These are phyloP conservation scores for Aphidius gifuensis DNA, from an alignment of 1,140 invertebrate species.

Conservation along the genomic window DNA sequence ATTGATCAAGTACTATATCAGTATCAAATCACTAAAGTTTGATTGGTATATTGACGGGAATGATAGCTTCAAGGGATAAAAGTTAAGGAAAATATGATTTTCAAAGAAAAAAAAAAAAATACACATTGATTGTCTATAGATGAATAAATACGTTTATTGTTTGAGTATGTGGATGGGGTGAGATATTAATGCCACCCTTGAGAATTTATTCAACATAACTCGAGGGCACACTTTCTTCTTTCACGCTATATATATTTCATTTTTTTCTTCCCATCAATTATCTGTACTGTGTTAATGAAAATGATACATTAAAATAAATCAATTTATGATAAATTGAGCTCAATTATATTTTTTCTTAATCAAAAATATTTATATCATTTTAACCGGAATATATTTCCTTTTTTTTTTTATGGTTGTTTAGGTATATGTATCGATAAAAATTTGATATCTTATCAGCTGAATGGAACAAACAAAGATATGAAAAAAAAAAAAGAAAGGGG, in stretches of 20 bases:
- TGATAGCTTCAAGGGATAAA: conserved; percentile 53
- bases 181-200: conserved; percentile 54
- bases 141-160: conserved; percentile 20
- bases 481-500: conserved; percentile 1
- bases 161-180: conserved; percentile 23
- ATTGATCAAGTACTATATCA: conserved; percentile 43
- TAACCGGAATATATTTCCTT: too few relatives aligned
- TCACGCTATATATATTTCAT: conserved; percentile 14
- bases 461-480: too few relatives aligned
- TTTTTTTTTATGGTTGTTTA: too few relatives aligned
- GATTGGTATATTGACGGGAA: conserved; percentile 54
- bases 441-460: too few relatives aligned
- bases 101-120: conserved; percentile 20
- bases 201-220: conserved; percentile 40
- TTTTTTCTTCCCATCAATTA: too few relatives aligned
- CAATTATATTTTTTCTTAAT: too few relatives aligned
- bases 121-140: conserved; percentile 29
- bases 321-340: too few relatives aligned
- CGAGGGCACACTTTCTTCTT: conserved; percentile 26
- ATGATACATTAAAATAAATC: too few relatives aligned
- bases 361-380: too few relatives aligned
- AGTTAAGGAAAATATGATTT: conserved; percentile 56
- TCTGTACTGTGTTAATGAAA: too few relatives aligned
- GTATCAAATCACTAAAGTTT: conserved; percentile 52
- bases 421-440: too few relatives aligned